These are phyloP conservation scores for Malacoctenus gilli DNA, from an alignment of 2,797 vertebrate species.

Conservation along the genomic window DNA sequence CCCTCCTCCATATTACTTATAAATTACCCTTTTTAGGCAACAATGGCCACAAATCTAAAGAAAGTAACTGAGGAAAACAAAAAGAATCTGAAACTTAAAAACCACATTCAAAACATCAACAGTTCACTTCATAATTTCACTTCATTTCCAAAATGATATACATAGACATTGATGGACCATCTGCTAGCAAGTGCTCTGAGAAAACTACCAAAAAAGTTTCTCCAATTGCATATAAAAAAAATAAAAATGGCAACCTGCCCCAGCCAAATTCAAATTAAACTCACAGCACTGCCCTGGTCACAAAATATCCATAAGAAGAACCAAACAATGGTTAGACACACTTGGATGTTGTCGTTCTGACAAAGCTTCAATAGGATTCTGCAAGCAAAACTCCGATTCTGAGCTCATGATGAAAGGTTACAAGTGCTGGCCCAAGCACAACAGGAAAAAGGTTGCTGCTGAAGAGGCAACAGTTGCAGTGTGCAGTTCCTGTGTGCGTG, in stretches of 20 bases:
- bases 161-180: conserved; percentile 65
- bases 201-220: conserved; percentile 53
- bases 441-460: conserved; percentile 2
- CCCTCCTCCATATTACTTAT: conserved; percentile 28
- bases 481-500: no score
- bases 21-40: conserved; percentile 46
- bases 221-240: conserved; percentile 42
- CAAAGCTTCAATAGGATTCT: no score
- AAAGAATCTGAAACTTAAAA: conserved; percentile 65
- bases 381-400: no score
- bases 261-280: conserved; percentile 52
- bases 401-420: no score
- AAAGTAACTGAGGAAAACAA: conserved; percentile 68
- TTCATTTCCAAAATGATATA: conserved; percentile 66
- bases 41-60: conserved; percentile 51
- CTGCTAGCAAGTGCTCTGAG: conserved; percentile 59
- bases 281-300: conserved; percentile 41
- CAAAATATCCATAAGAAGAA: conserved; percentile 26
- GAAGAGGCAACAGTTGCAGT: no score
- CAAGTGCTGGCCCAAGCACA: no score
- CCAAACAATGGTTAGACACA: conserved; percentile 47
- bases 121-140: conserved; percentile 56
- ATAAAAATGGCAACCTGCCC: conserved; percentile 26
- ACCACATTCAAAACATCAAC: conserved; percentile 61
- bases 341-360: conserved; percentile 37